Evolutionary conservation across 2,797 vertebrate genomes (phyloP).

Genomic region (Microhierax caerulescens): DNA sequence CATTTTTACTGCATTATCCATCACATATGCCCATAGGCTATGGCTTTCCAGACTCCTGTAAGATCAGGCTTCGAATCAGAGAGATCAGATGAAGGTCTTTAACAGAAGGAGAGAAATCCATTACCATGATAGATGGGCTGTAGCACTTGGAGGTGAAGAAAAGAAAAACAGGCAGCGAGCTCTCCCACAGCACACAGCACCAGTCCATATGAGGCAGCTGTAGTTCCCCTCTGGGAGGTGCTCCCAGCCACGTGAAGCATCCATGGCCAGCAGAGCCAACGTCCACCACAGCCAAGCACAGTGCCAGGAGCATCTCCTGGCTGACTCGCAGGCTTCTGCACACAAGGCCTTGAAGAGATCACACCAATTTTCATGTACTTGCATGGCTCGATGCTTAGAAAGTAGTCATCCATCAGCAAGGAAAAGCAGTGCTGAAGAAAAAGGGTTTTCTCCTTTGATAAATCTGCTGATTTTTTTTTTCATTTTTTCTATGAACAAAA

Average conservation of each 20-base stretch:
- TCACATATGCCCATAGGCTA: neutral
- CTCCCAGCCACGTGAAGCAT: neutral
- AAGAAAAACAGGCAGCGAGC: neutral
- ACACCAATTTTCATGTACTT: neutral
- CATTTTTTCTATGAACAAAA: neutral
- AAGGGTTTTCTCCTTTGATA: neutral
- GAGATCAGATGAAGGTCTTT: neutral
- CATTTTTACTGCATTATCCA: neutral
- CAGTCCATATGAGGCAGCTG: neutral
- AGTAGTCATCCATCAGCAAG: neutral
- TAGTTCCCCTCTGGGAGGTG: neutral
- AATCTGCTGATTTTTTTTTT: neutral
- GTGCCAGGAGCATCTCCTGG: neutral
- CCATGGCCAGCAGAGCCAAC: neutral
- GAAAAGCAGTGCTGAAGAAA: neutral
- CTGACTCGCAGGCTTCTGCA: neutral
- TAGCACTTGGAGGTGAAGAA: neutral
- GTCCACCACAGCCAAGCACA: neutral
- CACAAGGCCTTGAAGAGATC: neutral
- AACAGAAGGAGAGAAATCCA: neutral
- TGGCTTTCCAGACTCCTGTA: neutral
- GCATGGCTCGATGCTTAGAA: neutral
- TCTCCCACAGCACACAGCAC: neutral
- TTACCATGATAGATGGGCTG: neutral
- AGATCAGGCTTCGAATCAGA: neutral